Percentiles rank a stretch among this genome's conserved stretches.
Evolutionary conservation across 2,888 invertebrate species (phyloP).

Genomic region (Escarpia spicata): DNA sequence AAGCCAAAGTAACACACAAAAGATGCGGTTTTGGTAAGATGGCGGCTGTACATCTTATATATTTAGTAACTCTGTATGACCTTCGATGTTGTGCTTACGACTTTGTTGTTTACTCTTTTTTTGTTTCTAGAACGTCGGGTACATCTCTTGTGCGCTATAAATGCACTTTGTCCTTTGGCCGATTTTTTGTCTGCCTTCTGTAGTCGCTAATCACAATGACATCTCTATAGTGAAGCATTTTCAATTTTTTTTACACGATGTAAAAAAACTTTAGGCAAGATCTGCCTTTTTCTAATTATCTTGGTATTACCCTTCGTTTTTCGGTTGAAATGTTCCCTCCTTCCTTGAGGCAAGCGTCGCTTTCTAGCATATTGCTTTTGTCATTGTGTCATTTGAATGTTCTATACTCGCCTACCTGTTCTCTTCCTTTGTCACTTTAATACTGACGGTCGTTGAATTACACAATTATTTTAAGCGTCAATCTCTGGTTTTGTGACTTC

Average conservation of each 20-base stretch:
- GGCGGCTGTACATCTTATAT: background rate
- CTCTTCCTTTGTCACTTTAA: background rate
- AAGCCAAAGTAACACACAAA: background rate
- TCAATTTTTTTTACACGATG: background rate
- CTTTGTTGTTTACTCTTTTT: background rate
- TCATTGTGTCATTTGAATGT: background rate
- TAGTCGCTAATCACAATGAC: background rate
- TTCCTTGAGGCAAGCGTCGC: background rate
- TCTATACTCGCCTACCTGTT: background rate
- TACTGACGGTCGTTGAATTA: background rate
- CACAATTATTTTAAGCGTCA: background rate
- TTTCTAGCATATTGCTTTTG: background rate
- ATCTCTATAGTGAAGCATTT: background rate
- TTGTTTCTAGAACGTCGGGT: background rate
- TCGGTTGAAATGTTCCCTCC: background rate
- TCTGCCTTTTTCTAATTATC: background rate
- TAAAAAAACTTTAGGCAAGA: background rate
- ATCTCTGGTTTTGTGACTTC: slow-evolving; percentile 1
- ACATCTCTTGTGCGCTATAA: background rate
- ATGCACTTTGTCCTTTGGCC: background rate
- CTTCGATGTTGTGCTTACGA: background rate
- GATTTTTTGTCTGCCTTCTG: background rate
- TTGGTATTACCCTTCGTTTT: background rate
- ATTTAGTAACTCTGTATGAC: background rate
- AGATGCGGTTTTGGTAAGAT: background rate